Evolutionary conservation across 2,888 invertebrate genomes (phyloP).

Genomic region (Ellobium chinense): DNA sequence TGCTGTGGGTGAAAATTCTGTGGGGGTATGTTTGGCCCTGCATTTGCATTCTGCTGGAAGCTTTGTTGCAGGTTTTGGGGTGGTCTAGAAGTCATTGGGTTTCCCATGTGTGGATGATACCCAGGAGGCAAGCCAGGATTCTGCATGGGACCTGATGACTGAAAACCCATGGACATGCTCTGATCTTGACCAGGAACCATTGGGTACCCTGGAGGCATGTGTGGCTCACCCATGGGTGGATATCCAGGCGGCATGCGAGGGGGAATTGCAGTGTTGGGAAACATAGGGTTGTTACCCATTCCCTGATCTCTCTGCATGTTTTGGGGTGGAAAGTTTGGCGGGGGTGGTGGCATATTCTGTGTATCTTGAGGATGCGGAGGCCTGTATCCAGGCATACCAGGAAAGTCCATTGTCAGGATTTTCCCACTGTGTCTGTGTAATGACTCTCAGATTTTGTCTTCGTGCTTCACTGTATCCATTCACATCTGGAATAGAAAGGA

Average conservation of each 20-base stretch:
- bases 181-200: slow-evolving; percentile 40
- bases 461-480: slow-evolving; percentile 3
- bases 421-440: not conserved
- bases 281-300: slow-evolving; percentile 16
- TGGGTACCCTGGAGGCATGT: slow-evolving; percentile 34
- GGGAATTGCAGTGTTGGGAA: slow-evolving; percentile 31
- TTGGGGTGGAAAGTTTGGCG: slow-evolving; percentile 37
- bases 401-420: slow-evolving; percentile 42
- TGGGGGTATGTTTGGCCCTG: slow-evolving; percentile 14
- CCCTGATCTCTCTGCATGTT: slow-evolving; percentile 37
- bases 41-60: slow-evolving; percentile 30
- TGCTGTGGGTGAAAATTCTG: slow-evolving; percentile 40
- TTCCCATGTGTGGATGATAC: slow-evolving; percentile 36
- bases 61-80: slow-evolving; percentile 35
- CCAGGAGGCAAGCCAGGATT: slow-evolving; percentile 35
- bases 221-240: slow-evolving; percentile 43
- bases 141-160: slow-evolving; percentile 35
- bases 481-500: slow-evolving; percentile 1
- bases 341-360: slow-evolving; percentile 44
- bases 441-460: not conserved
- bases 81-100: slow-evolving; percentile 32
- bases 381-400: slow-evolving; percentile 37
- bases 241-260: slow-evolving; percentile 46
- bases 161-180: slow-evolving; percentile 32
- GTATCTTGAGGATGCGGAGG: slow-evolving; percentile 42